Evolutionary conservation across 92 coral and sea anemone genomes (phyloP).

Genomic region (Hydrozoanthus gracilis): DNA sequence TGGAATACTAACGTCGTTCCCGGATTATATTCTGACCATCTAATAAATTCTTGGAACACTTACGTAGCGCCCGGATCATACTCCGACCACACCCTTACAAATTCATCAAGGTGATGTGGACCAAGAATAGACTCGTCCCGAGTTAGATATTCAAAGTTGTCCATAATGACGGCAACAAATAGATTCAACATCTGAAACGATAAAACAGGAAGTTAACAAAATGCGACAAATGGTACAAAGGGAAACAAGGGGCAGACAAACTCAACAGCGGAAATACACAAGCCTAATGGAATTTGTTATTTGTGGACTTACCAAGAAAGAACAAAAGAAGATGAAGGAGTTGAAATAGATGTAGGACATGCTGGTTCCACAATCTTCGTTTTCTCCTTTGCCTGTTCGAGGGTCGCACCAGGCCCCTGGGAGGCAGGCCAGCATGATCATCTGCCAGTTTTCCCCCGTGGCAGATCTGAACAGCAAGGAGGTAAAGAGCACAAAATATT

Average conservation of each 20-base stretch:
- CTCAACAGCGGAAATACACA: neutral
- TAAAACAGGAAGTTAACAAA: neutral
- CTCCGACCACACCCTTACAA: constrained; percentile 99
- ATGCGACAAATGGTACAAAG: neutral
- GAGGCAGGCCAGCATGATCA: constrained; percentile 92
- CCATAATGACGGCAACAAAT: constrained; percentile 99
- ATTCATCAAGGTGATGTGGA: constrained; percentile 99
- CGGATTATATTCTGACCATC: too few relatives aligned
- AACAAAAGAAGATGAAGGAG: constrained; percentile 94
- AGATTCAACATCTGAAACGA: constrained; percentile 83
- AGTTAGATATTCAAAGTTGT: constrained; percentile 98
- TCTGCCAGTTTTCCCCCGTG: constrained; percentile 98
- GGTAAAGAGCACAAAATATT: neutral
- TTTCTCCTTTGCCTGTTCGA: constrained; percentile 31
- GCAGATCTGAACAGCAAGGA: constrained; percentile 74
- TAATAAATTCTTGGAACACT: constrained; percentile 46
- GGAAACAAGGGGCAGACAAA: neutral
- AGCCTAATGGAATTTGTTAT: neutral
- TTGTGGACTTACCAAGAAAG: constrained; percentile 85
- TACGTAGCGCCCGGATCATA: constrained; percentile 99
- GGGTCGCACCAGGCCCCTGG: constrained; percentile 78
- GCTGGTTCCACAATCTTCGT: constrained; percentile 77
- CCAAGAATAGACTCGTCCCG: constrained; percentile 99
- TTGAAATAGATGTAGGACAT: constrained; percentile 87
- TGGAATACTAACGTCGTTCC: too few relatives aligned